Conservation (phyloP, 2,797 vertebrate species). For the Pipistrellus kuhlii region DNA sequence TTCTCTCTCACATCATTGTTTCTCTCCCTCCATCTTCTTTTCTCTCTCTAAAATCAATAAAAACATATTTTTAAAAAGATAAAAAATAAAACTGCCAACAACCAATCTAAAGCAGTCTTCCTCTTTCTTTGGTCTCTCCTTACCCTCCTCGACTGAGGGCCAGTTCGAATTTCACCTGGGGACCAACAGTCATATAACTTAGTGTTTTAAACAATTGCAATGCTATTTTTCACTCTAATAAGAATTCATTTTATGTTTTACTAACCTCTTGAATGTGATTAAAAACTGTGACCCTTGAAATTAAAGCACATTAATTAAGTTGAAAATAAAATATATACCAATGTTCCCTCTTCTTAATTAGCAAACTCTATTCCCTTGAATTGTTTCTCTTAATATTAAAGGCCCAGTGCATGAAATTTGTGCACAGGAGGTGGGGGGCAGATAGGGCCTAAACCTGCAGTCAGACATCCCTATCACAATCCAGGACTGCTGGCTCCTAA, state of each 20-base stretch:
- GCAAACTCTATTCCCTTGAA: background rate
- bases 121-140: background rate
- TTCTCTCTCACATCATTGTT: too few relatives aligned
- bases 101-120: background rate
- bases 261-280: background rate
- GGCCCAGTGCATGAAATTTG: too few relatives aligned
- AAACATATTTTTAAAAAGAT: too few relatives aligned
- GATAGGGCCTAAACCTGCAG: too few relatives aligned
- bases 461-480: too few relatives aligned
- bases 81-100: background rate
- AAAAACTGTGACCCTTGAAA: background rate
- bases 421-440: too few relatives aligned
- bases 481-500: too few relatives aligned
- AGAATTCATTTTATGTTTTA: conserved; percentile 7
- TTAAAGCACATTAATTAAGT: background rate
- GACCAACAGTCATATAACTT: background rate
- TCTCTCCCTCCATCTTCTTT: too few relatives aligned
- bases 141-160: background rate
- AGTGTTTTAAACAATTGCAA: background rate
- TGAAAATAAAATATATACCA: background rate
- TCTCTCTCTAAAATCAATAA: too few relatives aligned
- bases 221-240: background rate
- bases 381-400: background rate
- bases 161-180: background rate
- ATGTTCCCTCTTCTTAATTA: background rate